Conservation (phyloP, 2,113 vertebrate species). For the Callipepla squamata region DNA sequence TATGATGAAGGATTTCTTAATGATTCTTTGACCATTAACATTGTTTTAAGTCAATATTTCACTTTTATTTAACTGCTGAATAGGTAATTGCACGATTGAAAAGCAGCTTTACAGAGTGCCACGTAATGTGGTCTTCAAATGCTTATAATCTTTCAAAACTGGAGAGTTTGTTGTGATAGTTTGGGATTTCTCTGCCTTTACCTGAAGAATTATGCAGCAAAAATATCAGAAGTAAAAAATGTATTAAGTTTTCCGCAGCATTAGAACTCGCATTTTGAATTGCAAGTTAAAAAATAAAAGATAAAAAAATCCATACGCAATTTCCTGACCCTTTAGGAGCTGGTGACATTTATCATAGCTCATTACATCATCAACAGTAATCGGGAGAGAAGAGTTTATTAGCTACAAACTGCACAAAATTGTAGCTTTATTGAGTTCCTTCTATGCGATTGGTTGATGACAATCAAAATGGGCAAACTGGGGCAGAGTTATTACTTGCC, state of each 20-base stretch:
- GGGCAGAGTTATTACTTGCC: slow-evolving; percentile 33
- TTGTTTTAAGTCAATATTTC: slow-evolving; percentile 93
- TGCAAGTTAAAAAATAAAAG: background rate
- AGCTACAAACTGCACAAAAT: slow-evolving; percentile 42
- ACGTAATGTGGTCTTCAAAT: slow-evolving; percentile 67
- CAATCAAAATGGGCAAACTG: slow-evolving; percentile 5
- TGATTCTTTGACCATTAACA: slow-evolving; percentile 93
- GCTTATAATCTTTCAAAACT: slow-evolving; percentile 61
- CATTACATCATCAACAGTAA: slow-evolving; percentile 34
- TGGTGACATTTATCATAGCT: slow-evolving; percentile 35
- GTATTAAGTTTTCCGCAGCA: background rate
- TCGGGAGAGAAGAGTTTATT: background rate
- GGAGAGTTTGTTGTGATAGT: slow-evolving; percentile 55
- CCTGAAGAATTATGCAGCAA: slow-evolving; percentile 47
- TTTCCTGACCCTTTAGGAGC: slow-evolving; percentile 35
- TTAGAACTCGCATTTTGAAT: background rate
- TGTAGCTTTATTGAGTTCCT: slow-evolving; percentile 37
- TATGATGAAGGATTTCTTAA: slow-evolving; percentile 97
- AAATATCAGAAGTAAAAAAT: slow-evolving; percentile 9
- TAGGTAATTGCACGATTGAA: slow-evolving; percentile 76
- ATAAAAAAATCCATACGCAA: background rate
- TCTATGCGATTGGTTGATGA: slow-evolving; percentile 5
- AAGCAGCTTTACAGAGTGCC: slow-evolving; percentile 71
- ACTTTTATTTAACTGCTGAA: slow-evolving; percentile 79
- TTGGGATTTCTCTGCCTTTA: slow-evolving; percentile 55